These are phyloP conservation scores for Doris montereyensis DNA, from an alignment of 2,888 invertebrate species.

Conservation along the genomic window DNA sequence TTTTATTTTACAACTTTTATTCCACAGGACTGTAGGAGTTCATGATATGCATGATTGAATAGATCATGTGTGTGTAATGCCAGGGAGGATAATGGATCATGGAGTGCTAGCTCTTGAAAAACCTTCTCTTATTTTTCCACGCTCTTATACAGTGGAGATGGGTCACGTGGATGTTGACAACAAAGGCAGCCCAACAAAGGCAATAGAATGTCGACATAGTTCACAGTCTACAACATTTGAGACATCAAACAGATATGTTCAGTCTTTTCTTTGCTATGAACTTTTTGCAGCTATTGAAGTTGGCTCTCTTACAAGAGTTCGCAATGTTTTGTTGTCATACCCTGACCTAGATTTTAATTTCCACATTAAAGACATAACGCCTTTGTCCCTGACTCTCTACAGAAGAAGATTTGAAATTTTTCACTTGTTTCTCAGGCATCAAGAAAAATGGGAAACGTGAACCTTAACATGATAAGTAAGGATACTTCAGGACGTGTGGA, in stretches of 20 bases:
- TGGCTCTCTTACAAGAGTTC: conserved; percentile 56
- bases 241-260: conserved; percentile 52
- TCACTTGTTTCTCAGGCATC: conserved; percentile 64
- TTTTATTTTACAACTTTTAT: too few species aligned
- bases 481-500: conserved; percentile 70
- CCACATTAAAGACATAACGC: conserved; percentile 69
- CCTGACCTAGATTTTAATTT: conserved; percentile 67
- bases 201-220: conserved; percentile 33
- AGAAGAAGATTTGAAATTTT: conserved; percentile 66
- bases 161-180: conserved; percentile 28
- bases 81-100: conserved; percentile 40
- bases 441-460: conserved; percentile 61
- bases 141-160: conserved; percentile 29
- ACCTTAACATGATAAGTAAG: conserved; percentile 68
- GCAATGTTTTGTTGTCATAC: conserved; percentile 60
- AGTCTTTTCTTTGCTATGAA: conserved; percentile 62
- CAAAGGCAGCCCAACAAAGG: conserved; percentile 43
- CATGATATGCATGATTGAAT: too few species aligned
- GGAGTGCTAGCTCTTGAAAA: conserved; percentile 29
- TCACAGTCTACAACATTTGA: conserved; percentile 50
- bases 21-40: too few species aligned
- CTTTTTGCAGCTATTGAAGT: conserved; percentile 56
- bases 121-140: conserved; percentile 13
- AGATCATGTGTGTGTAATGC: too few species aligned
- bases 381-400: conserved; percentile 69